Evolutionary conservation across 2,113 vertebrate species (phyloP).

Genomic region (Mormyrus lacerda): DNA sequence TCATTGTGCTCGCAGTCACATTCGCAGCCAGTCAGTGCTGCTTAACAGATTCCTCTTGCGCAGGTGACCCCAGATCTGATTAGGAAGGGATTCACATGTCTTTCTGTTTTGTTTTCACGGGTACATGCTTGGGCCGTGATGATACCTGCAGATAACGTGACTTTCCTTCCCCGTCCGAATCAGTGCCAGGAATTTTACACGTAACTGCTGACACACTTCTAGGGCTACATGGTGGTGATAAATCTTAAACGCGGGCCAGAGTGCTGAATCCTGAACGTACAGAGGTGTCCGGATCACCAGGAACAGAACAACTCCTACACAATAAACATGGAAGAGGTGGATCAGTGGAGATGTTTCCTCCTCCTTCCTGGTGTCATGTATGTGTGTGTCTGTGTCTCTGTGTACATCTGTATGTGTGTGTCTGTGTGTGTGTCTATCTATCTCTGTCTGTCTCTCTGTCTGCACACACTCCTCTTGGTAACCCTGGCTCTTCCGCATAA

Average conservation of each 20-base stretch:
- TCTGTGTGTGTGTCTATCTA: background rate
- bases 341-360: background rate
- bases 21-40: background rate
- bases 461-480: background rate
- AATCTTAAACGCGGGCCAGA: background rate
- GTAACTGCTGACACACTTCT: background rate
- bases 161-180: background rate
- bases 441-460: background rate
- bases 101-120: background rate
- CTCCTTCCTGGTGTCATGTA: background rate
- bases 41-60: background rate
- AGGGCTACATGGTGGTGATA: background rate
- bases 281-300: background rate
- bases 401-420: background rate
- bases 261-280: background rate
- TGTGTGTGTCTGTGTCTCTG: background rate
- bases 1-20: background rate
- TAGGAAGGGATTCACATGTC: background rate
- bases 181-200: background rate
- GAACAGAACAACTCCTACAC: slow-evolving; percentile 3
- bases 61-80: background rate
- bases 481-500: background rate
- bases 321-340: background rate
- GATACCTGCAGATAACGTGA: background rate
- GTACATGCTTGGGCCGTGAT: background rate